Conservation (phyloP, 2,797 vertebrate genomes). For the Chloroceryle amazona region DNA sequence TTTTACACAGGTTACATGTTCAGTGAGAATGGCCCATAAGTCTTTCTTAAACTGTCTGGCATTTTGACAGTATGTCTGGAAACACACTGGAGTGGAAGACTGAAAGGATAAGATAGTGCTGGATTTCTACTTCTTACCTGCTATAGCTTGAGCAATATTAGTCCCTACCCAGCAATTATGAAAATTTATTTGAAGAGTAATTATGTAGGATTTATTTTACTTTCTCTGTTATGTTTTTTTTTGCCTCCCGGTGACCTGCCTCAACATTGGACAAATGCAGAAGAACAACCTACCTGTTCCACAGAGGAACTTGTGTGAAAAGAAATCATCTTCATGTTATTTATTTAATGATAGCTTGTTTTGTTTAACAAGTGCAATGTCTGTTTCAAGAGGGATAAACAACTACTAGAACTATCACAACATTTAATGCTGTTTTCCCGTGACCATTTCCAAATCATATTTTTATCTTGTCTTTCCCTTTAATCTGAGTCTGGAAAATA, state of each 20-base stretch:
- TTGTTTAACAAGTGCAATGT: background rate
- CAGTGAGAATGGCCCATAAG: background rate
- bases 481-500: constrained; percentile 13
- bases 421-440: background rate
- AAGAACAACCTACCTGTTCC: background rate
- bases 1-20: background rate
- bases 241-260: background rate
- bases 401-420: background rate
- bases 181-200: background rate
- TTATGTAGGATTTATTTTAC: background rate
- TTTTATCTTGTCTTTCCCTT: constrained; percentile 33
- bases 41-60: background rate
- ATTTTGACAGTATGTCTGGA: background rate
- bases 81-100: background rate
- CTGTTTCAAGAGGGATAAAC: background rate
- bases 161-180: background rate
- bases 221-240: background rate
- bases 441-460: background rate
- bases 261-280: background rate
- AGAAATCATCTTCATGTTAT: background rate
- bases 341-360: background rate
- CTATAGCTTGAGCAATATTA: background rate
- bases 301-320: background rate
- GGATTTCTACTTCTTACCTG: background rate
- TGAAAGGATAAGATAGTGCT: background rate